Evolutionary conservation across 1,140 invertebrate genomes (phyloP).

Genomic region (Drosophila pruinosa): DNA sequence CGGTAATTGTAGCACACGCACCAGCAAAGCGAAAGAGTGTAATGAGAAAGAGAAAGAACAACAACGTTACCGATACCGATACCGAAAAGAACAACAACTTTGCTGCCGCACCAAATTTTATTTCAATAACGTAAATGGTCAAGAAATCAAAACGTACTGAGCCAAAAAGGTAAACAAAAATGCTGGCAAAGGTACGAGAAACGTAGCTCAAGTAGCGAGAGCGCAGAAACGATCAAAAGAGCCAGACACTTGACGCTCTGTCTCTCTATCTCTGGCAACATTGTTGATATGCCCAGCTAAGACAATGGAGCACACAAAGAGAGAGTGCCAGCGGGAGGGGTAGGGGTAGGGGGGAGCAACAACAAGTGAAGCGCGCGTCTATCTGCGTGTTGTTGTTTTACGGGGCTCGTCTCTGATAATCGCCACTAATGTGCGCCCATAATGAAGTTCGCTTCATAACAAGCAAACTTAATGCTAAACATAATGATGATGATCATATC

Average conservation of each 20-base stretch:
- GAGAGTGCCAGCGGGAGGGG: background rate
- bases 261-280: constrained; percentile 43
- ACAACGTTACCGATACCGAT: background rate
- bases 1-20: constrained; percentile 70
- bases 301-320: constrained; percentile 38
- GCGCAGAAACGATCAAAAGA: constrained; percentile 8
- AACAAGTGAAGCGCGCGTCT: constrained; percentile 45
- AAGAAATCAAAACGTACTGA: constrained; percentile 76
- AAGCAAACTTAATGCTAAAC: constrained; percentile 2
- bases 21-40: constrained; percentile 10
- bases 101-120: constrained; percentile 43
- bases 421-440: constrained; percentile 55
- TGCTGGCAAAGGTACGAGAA: constrained; percentile 68
- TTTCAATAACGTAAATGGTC: constrained; percentile 79
- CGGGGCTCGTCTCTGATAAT: constrained; percentile 55
- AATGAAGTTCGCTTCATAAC: constrained; percentile 35
- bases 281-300: constrained; percentile 62
- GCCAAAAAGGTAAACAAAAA: constrained; percentile 78
- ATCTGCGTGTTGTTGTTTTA: constrained; percentile 11
- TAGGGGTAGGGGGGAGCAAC: background rate
- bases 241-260: background rate
- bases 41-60: background rate
- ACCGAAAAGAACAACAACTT: constrained; percentile 12
- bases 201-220: constrained; percentile 37
- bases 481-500: constrained; percentile 27